Percentiles rank a stretch among this genome's conserved stretches.
Conservation (phyloP, 2,113 vertebrate genomes). For the Lasiurus borealis region DNA sequence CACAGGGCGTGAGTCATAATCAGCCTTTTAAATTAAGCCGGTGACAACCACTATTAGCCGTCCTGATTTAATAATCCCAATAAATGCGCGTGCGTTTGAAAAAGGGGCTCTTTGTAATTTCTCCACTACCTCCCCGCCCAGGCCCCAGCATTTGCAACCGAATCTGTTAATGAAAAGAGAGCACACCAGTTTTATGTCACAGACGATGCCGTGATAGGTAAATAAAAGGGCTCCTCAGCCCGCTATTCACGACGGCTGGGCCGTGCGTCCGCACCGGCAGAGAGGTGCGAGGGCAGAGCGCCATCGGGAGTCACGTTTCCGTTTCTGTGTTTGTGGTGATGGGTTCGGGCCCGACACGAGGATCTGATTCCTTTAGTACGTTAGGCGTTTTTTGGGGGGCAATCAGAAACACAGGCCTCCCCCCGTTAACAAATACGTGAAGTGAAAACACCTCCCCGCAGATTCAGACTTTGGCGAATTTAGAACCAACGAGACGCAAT, state of each 20-base stretch:
- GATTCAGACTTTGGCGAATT: constrained; percentile 74
- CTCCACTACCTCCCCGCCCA: neutral
- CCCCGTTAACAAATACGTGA: constrained; percentile 71
- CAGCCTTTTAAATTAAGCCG: constrained; percentile 84
- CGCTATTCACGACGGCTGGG: neutral
- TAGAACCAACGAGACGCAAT: constrained; percentile 72
- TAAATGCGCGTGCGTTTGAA: constrained; percentile 72
- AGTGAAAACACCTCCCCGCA: constrained; percentile 73
- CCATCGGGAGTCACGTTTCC: constrained; percentile 31
- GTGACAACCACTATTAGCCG: constrained; percentile 67
- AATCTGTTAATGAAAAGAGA: constrained; percentile 75
- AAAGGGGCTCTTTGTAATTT: constrained; percentile 62
- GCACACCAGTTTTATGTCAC: constrained; percentile 76
- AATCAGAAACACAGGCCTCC: constrained; percentile 68
- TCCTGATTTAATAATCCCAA: constrained; percentile 79
- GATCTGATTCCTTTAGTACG: constrained; percentile 58
- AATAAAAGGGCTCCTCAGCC: constrained; percentile 64
- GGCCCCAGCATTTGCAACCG: constrained; percentile 65
- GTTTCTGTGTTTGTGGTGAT: constrained; percentile 49
- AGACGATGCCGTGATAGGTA: constrained; percentile 68
- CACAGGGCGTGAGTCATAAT: constrained; percentile 64
- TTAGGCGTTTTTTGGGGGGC: constrained; percentile 63
- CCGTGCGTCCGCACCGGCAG: neutral
- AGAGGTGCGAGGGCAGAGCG: neutral
- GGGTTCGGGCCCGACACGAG: constrained; percentile 57